Evolutionary conservation across 2,888 invertebrate species (phyloP), one percentile per base, ranked within the genome.

Genomic region (Geophilus truncorum): DNA sequence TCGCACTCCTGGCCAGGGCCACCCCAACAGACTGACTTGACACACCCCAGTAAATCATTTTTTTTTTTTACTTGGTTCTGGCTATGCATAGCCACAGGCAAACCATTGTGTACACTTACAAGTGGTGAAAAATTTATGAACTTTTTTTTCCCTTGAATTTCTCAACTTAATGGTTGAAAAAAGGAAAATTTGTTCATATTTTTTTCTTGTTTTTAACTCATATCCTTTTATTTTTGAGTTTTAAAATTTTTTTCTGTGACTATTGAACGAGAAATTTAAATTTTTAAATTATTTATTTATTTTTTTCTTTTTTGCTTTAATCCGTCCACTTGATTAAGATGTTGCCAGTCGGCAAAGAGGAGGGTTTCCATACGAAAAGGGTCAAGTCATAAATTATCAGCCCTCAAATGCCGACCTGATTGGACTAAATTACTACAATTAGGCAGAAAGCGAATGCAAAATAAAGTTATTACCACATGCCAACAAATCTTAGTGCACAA

Each of bases 61-160:
- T 62, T 62, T 62, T 62, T 62, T 23, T n/a, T n/a, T n/a, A 21
- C 18, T 62, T 21, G 21, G 57, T 62, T 62, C 57, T 62, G 57
- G 21, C 18, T 62, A 62, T 62, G 57, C 21, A 62, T 62, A 21
- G 57, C 57, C 57, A 62, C 57, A 62, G 57, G 57, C 57, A 62
- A 62, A 62, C 21, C 57, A 62, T 62, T 62, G 57, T 62, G 57
- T 62, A 62, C 57, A 62, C 23, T 62, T 62, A 62, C 57, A 62
- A 62, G 57, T 62, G 57, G 57, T 62, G 57, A 62, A 62, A 62
- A 62, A 62, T 62, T 62, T 62, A 62, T 62, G 57, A 62, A 62
- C 6, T 7, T 23, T 62, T 23, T 62, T 62, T 62, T 18, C n/a
- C n/a, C n/a, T 62, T 62, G 6, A 23, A 23, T 62, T 62, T 62